These are phyloP conservation scores for Nematopogon swammerdamellus DNA, from an alignment of 2,888 invertebrate genomes.

Conservation along the genomic window DNA sequence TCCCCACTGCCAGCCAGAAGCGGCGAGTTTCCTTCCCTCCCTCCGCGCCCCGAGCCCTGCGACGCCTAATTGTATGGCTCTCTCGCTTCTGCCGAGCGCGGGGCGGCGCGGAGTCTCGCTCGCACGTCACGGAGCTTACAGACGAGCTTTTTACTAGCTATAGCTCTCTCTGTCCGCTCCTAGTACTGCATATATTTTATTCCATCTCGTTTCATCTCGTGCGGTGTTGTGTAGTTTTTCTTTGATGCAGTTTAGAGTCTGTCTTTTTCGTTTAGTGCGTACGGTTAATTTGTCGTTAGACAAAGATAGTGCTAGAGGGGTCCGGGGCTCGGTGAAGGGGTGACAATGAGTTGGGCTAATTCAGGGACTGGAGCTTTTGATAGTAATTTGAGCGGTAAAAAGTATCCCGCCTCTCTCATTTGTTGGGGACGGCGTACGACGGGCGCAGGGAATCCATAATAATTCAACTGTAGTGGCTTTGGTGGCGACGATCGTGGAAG, in stretches of 20 bases:
- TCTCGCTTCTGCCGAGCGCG: slow-evolving; percentile 46
- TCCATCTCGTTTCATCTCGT: slow-evolving; percentile 57
- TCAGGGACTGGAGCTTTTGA: slow-evolving; percentile 51
- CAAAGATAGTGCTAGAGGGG: slow-evolving; percentile 53
- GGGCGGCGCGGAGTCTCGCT: slow-evolving; percentile 42
- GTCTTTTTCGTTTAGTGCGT: slow-evolving; percentile 12
- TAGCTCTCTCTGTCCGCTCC: slow-evolving; percentile 46
- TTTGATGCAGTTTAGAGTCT: slow-evolving; percentile 57
- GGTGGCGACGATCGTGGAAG: no score
- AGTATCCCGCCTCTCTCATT: slow-evolving; percentile 56
- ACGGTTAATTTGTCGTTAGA: slow-evolving; percentile 40
- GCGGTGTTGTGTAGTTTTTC: slow-evolving; percentile 54
- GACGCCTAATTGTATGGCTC: slow-evolving; percentile 44
- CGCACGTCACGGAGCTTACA: slow-evolving; percentile 35
- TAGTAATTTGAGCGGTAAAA: slow-evolving; percentile 51
- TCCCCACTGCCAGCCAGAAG: slow-evolving; percentile 53
- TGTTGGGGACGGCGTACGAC: slow-evolving; percentile 52
- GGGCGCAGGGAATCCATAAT: slow-evolving; percentile 43
- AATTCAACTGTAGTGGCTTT: slow-evolving; percentile 13
- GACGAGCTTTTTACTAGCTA: slow-evolving; percentile 48
- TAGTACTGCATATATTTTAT: slow-evolving; percentile 55
- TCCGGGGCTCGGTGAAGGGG: slow-evolving; percentile 55
- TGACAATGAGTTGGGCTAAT: slow-evolving; percentile 57
- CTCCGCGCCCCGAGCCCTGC: slow-evolving; percentile 43
- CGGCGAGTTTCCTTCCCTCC: slow-evolving; percentile 22